These are phyloP conservation scores for Troglohyphantes excavatus DNA, from an alignment of 2,888 invertebrate genomes.

Conservation along the genomic window DNA sequence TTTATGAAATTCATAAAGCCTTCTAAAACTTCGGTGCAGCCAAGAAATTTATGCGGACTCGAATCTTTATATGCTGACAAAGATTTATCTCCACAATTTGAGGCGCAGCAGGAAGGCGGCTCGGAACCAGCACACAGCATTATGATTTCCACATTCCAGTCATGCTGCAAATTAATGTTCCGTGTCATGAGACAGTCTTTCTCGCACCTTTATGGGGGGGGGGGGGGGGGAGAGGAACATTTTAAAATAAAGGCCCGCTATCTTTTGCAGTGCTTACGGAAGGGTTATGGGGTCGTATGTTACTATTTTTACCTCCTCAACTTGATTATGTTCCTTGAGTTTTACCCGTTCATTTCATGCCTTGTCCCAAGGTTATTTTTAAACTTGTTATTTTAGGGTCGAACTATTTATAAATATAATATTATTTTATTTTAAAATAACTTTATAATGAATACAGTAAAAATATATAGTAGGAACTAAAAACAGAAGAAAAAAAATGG, in stretches of 20 bases:
- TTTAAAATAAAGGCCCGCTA: not conserved
- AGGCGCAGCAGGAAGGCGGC: not conserved
- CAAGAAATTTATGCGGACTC: not conserved
- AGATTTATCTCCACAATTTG: conserved; percentile 2
- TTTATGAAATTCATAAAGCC: conserved; percentile 38
- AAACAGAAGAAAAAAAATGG: too few relatives aligned
- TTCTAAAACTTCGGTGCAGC: not conserved
- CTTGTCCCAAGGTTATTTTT: too few relatives aligned
- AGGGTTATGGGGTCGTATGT: not conserved
- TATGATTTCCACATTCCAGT: conserved; percentile 5
- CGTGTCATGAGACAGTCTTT: not conserved
- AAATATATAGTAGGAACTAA: too few relatives aligned
- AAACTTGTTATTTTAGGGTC: too few relatives aligned
- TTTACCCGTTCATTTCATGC: not conserved
- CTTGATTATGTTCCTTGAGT: not conserved
- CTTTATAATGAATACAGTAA: too few relatives aligned
- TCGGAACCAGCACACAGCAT: not conserved
- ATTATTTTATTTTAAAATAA: too few relatives aligned
- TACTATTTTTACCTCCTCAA: not conserved
- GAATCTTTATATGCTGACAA: conserved; percentile 1
- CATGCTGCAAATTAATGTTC: not conserved
- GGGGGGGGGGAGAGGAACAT: too few relatives aligned
- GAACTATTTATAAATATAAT: too few relatives aligned
- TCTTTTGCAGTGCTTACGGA: not conserved
- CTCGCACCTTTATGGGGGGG: not conserved